Base-by-base conservation (phyloP, 1,140 invertebrate genomes). In the Cephus cinctus region DNA sequence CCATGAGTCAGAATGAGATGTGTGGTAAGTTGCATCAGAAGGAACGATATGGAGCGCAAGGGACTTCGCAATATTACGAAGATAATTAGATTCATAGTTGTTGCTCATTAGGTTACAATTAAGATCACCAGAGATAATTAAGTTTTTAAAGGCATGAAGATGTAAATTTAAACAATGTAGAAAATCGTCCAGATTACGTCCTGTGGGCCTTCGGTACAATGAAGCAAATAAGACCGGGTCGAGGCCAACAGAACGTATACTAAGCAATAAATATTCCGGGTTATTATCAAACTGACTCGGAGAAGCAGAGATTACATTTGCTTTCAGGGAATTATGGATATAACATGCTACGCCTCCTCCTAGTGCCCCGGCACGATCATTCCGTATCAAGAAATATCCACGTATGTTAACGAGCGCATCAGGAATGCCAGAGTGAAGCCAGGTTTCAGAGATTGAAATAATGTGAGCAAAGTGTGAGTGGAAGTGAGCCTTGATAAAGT, bases 311-410 rank as follows among this genome's bases (percentile, higher is more conserved):
- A n/a, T 2, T 2, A 35, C 12, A 3, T 14, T 22, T 2, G 4
- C 19, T 25, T 36, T 38, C 5, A 47, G 44, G 1, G 32, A 20
- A 2, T 25, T 19, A 15, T 36, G 45, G 8, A 47, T 23, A 12
- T 47, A 39, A 19, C 22, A 36, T 2, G 45, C 45, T 1, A 47
- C 35, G 18, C 45, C 45, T 4, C 45, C 32, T 6, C 45, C 45
- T 12, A 8, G 12, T 14, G 11, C 30, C 1, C 35, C 32, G 11
- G 8, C 9, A 1, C 35, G 21, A 27, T 47, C 45, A 30, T 47
- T 47, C 1, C 45, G 1, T 9, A 47, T 40, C 3, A 47, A n/a
- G 9, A 30, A 30, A 38, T 47, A 47, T n/a, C 18, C 5, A 23
- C 8, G 1, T n/a, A 47, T 38, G 2, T 2, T 16, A 3, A 34